Evolutionary conservation across 2,113 vertebrate species (phyloP).

Genomic region (Hystrix cristata): DNA sequence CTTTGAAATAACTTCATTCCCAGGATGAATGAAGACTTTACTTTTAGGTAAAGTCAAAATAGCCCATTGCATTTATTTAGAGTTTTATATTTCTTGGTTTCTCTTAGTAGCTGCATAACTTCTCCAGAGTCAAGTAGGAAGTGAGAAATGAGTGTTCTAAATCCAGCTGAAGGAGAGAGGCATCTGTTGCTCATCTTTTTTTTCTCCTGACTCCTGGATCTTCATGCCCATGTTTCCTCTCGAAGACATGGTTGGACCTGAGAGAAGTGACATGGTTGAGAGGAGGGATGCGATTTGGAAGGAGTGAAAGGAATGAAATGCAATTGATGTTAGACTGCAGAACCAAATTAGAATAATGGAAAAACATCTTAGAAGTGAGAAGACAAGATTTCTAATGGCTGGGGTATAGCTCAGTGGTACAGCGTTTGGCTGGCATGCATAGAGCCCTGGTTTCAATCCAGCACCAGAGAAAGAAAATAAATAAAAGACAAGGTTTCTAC

Average conservation of each 20-base stretch:
- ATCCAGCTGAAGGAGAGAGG: background rate
- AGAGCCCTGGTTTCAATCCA: background rate
- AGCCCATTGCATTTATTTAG: background rate
- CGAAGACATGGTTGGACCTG: background rate
- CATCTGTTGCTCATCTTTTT: background rate
- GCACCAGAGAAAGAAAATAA: background rate
- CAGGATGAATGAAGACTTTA: background rate
- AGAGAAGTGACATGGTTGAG: background rate
- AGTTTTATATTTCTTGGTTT: background rate
- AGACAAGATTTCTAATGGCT: background rate
- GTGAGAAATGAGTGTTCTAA: background rate
- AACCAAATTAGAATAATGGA: background rate
- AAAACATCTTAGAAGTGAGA: background rate
- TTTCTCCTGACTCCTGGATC: background rate
- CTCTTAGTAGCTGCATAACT: background rate
- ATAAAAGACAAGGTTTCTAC: background rate
- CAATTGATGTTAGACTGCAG: background rate
- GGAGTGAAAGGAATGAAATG: background rate
- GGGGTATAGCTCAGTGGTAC: background rate
- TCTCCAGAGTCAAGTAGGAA: background rate
- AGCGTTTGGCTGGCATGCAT: background rate
- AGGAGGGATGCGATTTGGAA: background rate
- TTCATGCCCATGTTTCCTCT: background rate
- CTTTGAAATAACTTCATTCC: constrained; percentile 20
- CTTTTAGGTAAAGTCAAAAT: background rate